Conservation (phyloP, 2,797 vertebrate species). For the Tinamus major region DNA sequence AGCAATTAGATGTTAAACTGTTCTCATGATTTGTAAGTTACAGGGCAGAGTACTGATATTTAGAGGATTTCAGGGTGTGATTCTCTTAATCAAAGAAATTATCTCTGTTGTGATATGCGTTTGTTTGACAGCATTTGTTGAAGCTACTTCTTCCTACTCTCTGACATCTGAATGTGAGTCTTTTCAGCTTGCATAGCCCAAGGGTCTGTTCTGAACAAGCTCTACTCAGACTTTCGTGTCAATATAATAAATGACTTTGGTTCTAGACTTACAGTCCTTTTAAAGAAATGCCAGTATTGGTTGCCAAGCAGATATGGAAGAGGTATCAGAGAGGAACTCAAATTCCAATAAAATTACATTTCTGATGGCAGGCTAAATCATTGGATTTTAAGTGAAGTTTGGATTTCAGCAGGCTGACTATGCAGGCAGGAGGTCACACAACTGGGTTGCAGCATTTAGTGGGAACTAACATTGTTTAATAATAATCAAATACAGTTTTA, state of each 20-base stretch:
- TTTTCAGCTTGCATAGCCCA: background rate
- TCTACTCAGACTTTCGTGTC: background rate
- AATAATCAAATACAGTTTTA: background rate
- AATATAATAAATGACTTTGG: background rate
- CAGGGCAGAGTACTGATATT: slow-evolving; percentile 29
- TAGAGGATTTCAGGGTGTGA: slow-evolving; percentile 32
- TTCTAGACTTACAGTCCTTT: background rate
- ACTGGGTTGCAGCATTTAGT: background rate
- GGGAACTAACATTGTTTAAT: background rate
- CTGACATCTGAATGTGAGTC: background rate
- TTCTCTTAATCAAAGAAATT: slow-evolving; percentile 13
- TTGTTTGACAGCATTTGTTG: slow-evolving; percentile 28
- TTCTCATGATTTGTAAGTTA: slow-evolving; percentile 12
- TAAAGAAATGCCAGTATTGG: background rate
- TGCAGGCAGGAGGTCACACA: background rate
- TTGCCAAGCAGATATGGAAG: background rate
- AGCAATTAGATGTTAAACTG: slow-evolving; percentile 40
- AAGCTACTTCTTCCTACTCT: background rate
- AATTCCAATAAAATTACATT: background rate
- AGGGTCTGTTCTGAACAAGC: slow-evolving; percentile 13
- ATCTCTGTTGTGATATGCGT: slow-evolving; percentile 5
- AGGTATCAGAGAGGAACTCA: background rate
- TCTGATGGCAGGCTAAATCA: background rate
- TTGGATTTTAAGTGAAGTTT: background rate
- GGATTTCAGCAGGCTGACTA: background rate